Evolutionary conservation across 2,888 invertebrate genomes (phyloP).

Genomic region (Phytoseiulus persimilis): DNA sequence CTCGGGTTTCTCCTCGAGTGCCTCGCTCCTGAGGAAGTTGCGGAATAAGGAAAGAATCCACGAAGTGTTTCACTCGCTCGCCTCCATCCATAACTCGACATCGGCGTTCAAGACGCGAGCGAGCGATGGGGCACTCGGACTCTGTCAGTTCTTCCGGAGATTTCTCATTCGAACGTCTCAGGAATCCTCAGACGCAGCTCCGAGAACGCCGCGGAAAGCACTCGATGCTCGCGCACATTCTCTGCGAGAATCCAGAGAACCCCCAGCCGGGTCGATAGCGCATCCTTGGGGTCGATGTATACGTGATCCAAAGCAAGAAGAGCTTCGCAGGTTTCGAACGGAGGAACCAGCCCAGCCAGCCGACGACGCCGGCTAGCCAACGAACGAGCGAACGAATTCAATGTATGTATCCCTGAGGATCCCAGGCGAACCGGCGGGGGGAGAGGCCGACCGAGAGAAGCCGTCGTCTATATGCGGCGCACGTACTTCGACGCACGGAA

Average conservation of each 20-base stretch:
- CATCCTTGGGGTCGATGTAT: background rate
- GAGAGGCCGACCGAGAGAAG: background rate
- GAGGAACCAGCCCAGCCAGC: background rate
- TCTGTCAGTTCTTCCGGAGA: no score
- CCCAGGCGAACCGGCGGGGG: background rate
- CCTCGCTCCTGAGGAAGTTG: background rate
- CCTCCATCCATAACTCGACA: no score
- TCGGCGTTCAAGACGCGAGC: no score
- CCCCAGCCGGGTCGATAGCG: background rate
- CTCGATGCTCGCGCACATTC: no score
- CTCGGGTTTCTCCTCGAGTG: background rate
- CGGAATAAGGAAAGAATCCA: no score
- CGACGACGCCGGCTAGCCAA: background rate
- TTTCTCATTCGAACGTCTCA: no score
- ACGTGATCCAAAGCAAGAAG: background rate
- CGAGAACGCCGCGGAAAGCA: no score
- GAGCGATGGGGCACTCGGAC: no score
- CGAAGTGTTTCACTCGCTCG: no score
- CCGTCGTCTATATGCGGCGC: background rate
- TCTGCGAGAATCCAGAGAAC: background rate
- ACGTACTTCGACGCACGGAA: background rate
- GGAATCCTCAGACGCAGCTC: no score
- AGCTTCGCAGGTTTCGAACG: background rate
- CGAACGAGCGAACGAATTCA: background rate
- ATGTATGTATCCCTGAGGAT: constrained; percentile 5